A percentile compares a stretch with the other conserved stretches of the same genome.
Conservation (phyloP, 2,797 vertebrate species). For the Erithacus rubecula region DNA sequence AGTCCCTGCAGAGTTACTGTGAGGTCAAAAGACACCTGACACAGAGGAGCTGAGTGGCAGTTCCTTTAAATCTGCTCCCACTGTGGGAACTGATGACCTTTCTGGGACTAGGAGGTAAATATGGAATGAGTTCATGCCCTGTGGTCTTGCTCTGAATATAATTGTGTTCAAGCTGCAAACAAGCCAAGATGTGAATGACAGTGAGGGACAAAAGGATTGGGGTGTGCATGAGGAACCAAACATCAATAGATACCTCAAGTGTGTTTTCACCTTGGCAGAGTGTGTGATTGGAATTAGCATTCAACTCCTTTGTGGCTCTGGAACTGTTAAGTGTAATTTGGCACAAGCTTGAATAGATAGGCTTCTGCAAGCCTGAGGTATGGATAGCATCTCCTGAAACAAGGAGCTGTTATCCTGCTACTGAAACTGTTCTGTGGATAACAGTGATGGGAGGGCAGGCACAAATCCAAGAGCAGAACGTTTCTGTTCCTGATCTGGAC, state of each 20-base stretch:
- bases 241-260: accelerated
- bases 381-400: background rate
- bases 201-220: background rate
- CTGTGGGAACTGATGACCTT: background rate
- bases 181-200: background rate
- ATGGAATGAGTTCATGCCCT: background rate
- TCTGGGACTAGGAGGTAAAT: background rate
- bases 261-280: background rate
- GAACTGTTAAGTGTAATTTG: background rate
- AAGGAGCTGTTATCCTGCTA: background rate
- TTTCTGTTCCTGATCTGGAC: background rate
- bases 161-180: background rate
- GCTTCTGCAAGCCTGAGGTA: background rate
- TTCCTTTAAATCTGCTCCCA: background rate
- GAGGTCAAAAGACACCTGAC: background rate
- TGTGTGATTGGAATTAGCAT: background rate
- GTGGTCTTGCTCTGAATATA: background rate
- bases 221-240: background rate
- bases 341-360: background rate
- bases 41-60: background rate
- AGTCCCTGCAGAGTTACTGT: background rate
- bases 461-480: background rate
- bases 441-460: background rate
- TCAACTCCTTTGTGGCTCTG: background rate
- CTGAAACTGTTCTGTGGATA: background rate